These are phyloP conservation scores for Jacana jacana DNA, from an alignment of 2,113 vertebrate genomes.

Conservation along the genomic window DNA sequence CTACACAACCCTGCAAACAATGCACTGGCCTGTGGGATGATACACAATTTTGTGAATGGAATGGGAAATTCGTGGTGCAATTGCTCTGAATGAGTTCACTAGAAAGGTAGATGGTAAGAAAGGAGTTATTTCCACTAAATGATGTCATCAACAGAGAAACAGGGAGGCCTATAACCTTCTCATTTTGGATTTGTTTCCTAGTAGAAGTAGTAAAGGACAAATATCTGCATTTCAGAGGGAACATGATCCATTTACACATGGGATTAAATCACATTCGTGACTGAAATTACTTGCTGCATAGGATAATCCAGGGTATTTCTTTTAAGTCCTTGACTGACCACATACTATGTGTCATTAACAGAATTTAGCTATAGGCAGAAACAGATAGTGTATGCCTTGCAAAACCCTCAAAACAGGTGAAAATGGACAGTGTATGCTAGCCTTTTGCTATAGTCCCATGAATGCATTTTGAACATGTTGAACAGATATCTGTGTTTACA, in stretches of 20 bases:
- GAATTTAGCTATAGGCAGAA: background rate
- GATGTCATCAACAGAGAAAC: background rate
- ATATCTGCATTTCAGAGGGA: background rate
- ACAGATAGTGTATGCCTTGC: background rate
- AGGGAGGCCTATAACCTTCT: background rate
- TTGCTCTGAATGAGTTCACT: background rate
- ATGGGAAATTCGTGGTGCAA: background rate
- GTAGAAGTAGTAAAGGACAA: background rate
- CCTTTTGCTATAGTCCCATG: background rate
- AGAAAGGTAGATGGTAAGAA: background rate
- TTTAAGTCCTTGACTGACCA: background rate
- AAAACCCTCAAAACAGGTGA: background rate
- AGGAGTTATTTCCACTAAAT: background rate
- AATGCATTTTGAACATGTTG: background rate
- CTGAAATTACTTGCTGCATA: background rate
- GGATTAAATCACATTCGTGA: background rate
- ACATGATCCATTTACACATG: background rate
- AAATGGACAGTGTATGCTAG: background rate
- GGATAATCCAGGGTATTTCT: background rate
- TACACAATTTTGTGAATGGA: background rate
- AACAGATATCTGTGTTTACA: background rate
- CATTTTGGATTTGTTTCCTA: background rate
- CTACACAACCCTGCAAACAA: rapidly evolving
- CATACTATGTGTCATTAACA: background rate
- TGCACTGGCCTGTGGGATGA: no score